Conservation (phyloP, 2,113 vertebrate genomes). For the Odontesthes bonariensis region DNA sequence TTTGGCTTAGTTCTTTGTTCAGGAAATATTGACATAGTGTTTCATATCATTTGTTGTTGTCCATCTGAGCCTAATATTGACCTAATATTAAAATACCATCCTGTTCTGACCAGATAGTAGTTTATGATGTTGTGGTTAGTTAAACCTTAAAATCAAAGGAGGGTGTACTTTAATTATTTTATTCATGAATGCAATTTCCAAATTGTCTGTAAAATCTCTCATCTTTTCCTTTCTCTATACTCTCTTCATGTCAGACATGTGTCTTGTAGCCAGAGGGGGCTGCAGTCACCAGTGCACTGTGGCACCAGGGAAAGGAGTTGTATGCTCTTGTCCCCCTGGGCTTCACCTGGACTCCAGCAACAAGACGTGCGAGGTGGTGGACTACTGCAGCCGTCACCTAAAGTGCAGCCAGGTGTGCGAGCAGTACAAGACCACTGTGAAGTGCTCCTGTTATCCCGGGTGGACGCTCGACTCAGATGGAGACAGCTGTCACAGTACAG, state of each 20-base stretch:
- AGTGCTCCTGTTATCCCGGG: constrained; percentile 96
- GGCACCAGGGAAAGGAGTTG: constrained; percentile 91
- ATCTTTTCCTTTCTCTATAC: not conserved
- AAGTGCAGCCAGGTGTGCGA: constrained; percentile 97
- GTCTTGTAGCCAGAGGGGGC: constrained; percentile 92
- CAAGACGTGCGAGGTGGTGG: constrained; percentile 92
- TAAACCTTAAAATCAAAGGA: too few species aligned
- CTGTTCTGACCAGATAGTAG: too few species aligned
- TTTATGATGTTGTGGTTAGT: too few species aligned
- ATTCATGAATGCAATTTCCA: not conserved
- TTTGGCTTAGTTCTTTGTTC: too few species aligned
- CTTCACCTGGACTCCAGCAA: constrained; percentile 89
- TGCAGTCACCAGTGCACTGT: constrained; percentile 96
- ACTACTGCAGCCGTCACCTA: constrained; percentile 92
- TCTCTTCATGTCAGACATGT: constrained; percentile 85
- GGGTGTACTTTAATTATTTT: not conserved
- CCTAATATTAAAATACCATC: too few species aligned
- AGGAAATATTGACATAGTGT: too few species aligned
- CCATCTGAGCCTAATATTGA: too few species aligned
- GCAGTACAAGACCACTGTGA: constrained; percentile 94
- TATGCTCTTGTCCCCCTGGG: constrained; percentile 92
- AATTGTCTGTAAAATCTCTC: not conserved
- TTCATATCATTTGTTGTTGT: too few species aligned
- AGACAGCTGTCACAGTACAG: constrained; percentile 91
- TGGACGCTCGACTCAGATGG: constrained; percentile 92